These are phyloP conservation scores for Oryctes rhinoceros DNA, from an alignment of 1,140 invertebrate species.

Conservation along the genomic window DNA sequence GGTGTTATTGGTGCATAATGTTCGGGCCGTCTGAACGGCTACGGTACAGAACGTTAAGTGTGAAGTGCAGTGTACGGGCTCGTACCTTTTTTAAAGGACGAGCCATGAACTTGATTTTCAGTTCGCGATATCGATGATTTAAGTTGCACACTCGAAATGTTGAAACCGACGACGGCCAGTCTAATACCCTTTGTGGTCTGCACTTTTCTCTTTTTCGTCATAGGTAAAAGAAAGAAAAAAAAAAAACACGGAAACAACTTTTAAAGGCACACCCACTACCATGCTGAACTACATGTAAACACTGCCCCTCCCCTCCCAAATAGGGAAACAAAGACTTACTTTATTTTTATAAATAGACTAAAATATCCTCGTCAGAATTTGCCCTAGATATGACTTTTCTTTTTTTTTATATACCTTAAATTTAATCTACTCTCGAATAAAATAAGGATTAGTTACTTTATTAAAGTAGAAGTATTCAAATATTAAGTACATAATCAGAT, in stretches of 20 bases:
- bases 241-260: not conserved
- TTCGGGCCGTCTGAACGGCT: slow-evolving; percentile 42
- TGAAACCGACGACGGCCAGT: slow-evolving; percentile 49
- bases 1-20: slow-evolving; percentile 46
- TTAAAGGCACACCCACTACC: slow-evolving; percentile 55
- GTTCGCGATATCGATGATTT: slow-evolving; percentile 57
- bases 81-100: slow-evolving; percentile 46
- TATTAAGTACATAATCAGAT: too few relatives aligned
- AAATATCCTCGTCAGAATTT: too few relatives aligned
- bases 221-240: slow-evolving; percentile 51
- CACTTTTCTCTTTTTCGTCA: slow-evolving; percentile 53
- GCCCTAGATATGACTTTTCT: too few relatives aligned
- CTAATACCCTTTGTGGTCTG: slow-evolving; percentile 52
- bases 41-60: slow-evolving; percentile 34
- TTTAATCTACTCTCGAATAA: too few relatives aligned
- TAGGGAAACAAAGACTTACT: slow-evolving; percentile 54
- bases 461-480: too few relatives aligned
- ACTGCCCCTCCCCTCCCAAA: slow-evolving; percentile 57
- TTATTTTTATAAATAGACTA: not conserved
- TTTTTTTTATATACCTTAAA: too few relatives aligned
- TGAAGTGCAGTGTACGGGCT: slow-evolving; percentile 43
- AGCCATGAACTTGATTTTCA: slow-evolving; percentile 55
- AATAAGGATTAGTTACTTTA: too few relatives aligned
- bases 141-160: slow-evolving; percentile 52
- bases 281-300: slow-evolving; percentile 58